phyloP scores from a whole-genome alignment of 2,888 invertebrate species.

The Pachycephus smyrnensis region DNA sequence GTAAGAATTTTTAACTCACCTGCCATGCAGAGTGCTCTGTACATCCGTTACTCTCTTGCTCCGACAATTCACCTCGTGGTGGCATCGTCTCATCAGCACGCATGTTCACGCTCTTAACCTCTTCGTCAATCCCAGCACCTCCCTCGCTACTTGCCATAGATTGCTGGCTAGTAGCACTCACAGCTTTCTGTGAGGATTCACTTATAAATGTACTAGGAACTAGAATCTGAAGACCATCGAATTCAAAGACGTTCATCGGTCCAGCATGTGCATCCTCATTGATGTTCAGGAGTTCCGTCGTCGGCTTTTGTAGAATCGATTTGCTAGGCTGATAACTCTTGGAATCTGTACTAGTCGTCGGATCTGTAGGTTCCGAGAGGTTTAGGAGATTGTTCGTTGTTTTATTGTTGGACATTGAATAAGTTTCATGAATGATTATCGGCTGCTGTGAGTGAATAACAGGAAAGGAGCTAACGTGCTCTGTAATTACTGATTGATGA shows the following conservation, averaged over 20 bases:
- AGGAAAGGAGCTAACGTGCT: constrained; percentile 50
- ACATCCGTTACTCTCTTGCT: constrained; percentile 87
- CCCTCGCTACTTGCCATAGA: constrained; percentile 64
- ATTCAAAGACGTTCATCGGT: constrained; percentile 68
- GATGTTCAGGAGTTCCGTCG: constrained; percentile 60
- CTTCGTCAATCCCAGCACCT: constrained; percentile 61
- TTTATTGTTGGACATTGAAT: constrained; percentile 33
- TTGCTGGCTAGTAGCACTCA: constrained; percentile 63
- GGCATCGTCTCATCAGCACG: constrained; percentile 90
- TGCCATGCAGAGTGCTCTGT: constrained; percentile 83
- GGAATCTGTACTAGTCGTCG: constrained; percentile 55
- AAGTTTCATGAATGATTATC: constrained; percentile 43
- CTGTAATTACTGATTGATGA: constrained; percentile 53
- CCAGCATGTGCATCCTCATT: constrained; percentile 64
- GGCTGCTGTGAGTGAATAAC: constrained; percentile 49
- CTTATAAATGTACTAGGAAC: constrained; percentile 66
- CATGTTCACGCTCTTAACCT: constrained; percentile 75
- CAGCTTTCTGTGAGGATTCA: constrained; percentile 64
- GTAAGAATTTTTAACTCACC: constrained; percentile 66
- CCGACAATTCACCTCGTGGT: constrained; percentile 86
- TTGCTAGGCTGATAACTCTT: constrained; percentile 54
- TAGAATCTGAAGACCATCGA: constrained; percentile 68
- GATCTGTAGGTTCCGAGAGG: constrained; percentile 51
- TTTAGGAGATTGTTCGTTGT: constrained; percentile 45
- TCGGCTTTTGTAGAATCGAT: constrained; percentile 54